These are phyloP conservation scores for Paedocypris micromegethes DNA, from an alignment of 2,797 vertebrate species.

Conservation along the genomic window DNA sequence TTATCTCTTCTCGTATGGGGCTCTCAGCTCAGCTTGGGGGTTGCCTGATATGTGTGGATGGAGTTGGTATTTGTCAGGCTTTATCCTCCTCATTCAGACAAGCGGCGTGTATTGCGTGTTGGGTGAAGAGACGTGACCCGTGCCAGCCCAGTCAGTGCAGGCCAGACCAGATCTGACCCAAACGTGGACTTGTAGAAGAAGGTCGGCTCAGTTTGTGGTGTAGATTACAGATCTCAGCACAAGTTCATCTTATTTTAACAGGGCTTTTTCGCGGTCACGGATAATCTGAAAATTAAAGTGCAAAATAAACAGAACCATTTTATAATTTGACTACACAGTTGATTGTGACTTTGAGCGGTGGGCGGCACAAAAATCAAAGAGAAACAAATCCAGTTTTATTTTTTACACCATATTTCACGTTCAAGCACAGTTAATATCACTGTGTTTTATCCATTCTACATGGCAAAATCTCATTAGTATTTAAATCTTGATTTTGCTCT, in stretches of 20 bases:
- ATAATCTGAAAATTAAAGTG: too few relatives aligned
- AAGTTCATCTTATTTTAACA: background rate
- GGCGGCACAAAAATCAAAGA: too few relatives aligned
- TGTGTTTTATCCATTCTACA: too few relatives aligned
- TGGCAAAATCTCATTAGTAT: too few relatives aligned
- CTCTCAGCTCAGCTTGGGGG: conserved; percentile 1
- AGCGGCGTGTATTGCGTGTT: background rate
- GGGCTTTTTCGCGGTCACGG: too few relatives aligned
- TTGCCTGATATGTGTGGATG: background rate
- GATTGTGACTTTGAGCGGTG: too few relatives aligned
- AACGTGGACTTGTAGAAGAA: conserved; percentile 2
- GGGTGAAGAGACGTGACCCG: background rate
- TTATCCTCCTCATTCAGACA: conserved; percentile 8
- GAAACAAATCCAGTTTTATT: too few relatives aligned
- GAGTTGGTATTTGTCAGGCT: conserved; percentile 20
- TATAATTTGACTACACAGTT: too few relatives aligned
- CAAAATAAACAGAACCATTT: too few relatives aligned
- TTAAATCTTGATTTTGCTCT: too few relatives aligned
- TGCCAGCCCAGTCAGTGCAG: background rate
- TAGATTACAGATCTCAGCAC: conserved; percentile 3
- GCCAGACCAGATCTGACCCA: conserved; percentile 2
- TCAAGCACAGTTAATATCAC: too few relatives aligned
- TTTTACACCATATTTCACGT: too few relatives aligned
- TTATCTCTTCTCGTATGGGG: conserved; percentile 7
- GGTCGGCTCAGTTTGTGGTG: background rate